A percentile compares a stretch with the other conserved stretches of the same genome.
These are phyloP conservation scores for Chaetura pelagica DNA, from an alignment of 2,113 vertebrate genomes.

Conservation along the genomic window DNA sequence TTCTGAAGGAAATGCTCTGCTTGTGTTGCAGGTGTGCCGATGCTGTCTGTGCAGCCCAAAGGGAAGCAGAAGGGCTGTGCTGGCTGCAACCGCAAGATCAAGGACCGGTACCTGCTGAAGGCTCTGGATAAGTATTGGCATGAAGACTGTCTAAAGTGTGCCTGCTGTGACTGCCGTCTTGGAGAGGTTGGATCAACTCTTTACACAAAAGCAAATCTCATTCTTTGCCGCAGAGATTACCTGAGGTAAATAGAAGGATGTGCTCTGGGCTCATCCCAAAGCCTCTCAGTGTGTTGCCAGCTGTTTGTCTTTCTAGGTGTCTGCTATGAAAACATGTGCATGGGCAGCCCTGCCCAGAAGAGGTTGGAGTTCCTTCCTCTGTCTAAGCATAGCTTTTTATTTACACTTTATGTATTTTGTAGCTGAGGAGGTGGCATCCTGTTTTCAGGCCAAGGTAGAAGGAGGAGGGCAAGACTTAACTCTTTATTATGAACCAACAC, in stretches of 20 bases:
- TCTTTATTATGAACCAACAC: background rate
- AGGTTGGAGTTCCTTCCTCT: background rate
- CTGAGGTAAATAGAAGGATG: slow-evolving; percentile 86
- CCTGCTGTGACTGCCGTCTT: slow-evolving; percentile 98
- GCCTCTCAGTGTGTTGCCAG: background rate
- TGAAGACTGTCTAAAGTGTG: slow-evolving; percentile 98
- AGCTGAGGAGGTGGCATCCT: background rate
- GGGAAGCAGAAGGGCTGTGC: slow-evolving; percentile 99
- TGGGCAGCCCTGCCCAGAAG: background rate
- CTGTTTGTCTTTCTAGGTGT: background rate
- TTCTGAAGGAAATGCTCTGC: slow-evolving; percentile 38
- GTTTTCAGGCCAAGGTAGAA: background rate
- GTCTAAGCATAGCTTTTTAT: background rate
- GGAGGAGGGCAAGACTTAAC: background rate
- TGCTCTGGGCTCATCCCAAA: background rate
- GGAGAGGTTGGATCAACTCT: slow-evolving; percentile 99
- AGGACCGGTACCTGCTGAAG: slow-evolving; percentile 99
- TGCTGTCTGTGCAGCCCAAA: slow-evolving; percentile 99
- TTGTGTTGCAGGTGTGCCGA: slow-evolving; percentile 91
- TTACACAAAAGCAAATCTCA: slow-evolving; percentile 99
- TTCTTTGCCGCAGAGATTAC: slow-evolving; percentile 98
- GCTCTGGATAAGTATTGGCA: slow-evolving; percentile 99
- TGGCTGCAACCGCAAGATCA: slow-evolving; percentile 99
- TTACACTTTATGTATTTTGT: background rate
- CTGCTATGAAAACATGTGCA: rapidly evolving